Base-by-base conservation (phyloP, 2,888 invertebrate genomes). In the Tricholauxania praeusta region DNA sequence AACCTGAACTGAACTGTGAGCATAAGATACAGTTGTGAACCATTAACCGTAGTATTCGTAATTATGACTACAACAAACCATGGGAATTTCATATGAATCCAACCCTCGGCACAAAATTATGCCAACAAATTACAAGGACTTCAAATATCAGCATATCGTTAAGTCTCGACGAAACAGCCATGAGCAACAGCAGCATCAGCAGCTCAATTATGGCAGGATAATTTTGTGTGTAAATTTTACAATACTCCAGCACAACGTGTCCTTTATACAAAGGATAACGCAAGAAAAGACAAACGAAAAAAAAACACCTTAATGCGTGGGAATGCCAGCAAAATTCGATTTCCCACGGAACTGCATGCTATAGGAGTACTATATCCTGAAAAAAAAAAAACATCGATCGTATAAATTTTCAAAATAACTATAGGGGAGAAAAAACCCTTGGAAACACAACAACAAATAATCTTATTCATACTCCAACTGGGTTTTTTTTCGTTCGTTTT, bases 261-360 rank as follows among this genome's bases (percentile, higher is more conserved):
- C 69, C 60, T 62, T 60, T 28, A 55, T 53, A 6, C 10, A 10
- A 15, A 17, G 51, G 51, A 28, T 52, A 52, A 19, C 32, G n/a
- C 5, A n/a, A 52, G 17, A n/a, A 14, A 51, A 53, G 12, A 6
- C 57, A 19, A 22, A 51, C 47, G 22, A 28, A 73, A 66, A 51
- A 60, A 70, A 73, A 73, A 73, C 72, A 73, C 71, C 74, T 71
- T 55, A 75, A 78, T 80, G 82, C 82, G 84, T 84, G 84, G 82
- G 84, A 84, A 84, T 84, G 79, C 68, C 78, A 75, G 74, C 74
- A 75, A 80, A 82, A 79, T 77, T 76, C 76, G 79, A 72, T 79
- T 83, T 84, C 84, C 83, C 84, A 84, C 39, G 39, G 39, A 39
- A 39, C 62, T 32, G 28, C 32, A 75, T 77, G 75, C 72, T 75